These are phyloP conservation scores for Priocnemis perturbator DNA, from an alignment of 2,888 invertebrate species.

Conservation along the genomic window DNA sequence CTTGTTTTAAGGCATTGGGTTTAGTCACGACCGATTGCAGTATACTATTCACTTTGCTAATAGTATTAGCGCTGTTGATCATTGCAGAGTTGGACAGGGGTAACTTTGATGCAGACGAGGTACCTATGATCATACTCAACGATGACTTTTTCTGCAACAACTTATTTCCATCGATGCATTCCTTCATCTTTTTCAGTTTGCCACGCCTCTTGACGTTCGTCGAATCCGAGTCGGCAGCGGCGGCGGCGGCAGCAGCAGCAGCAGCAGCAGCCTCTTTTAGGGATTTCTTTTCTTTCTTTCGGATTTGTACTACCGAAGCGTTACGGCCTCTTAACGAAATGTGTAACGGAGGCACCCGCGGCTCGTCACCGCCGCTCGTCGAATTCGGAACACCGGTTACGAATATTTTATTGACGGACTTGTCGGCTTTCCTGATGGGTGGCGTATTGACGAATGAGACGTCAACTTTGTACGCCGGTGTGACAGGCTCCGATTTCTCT, in stretches of 20 bases:
- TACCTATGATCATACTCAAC: constrained; percentile 69
- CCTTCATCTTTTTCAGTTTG: constrained; percentile 79
- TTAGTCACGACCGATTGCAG: constrained; percentile 68
- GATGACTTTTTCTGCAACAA: constrained; percentile 71
- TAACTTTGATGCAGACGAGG: constrained; percentile 67
- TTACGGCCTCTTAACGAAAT: constrained; percentile 90
- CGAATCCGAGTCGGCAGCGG: constrained; percentile 71
- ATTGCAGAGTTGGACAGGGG: constrained; percentile 68
- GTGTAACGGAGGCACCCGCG: constrained; percentile 91
- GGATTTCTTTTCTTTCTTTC: constrained; percentile 82
- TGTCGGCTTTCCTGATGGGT: constrained; percentile 74
- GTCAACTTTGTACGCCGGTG: constrained; percentile 88
- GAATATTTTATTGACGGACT: constrained; percentile 75
- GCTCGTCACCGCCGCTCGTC: constrained; percentile 79
- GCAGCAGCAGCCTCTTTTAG: constrained; percentile 71
- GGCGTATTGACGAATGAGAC: constrained; percentile 83
- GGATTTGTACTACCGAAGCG: constrained; percentile 87
- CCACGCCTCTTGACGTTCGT: constrained; percentile 70
- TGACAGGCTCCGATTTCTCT: constrained; percentile 88
- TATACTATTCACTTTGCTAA: constrained; percentile 69
- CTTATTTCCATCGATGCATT: constrained; percentile 69
- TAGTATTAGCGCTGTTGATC: constrained; percentile 66
- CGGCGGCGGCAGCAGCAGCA: too few relatives aligned
- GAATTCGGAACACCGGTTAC: constrained; percentile 70
- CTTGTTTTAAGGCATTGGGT: constrained; percentile 71